These are phyloP conservation scores for Syrista parreyssii DNA, from an alignment of 2,888 invertebrate species.

Conservation along the genomic window DNA sequence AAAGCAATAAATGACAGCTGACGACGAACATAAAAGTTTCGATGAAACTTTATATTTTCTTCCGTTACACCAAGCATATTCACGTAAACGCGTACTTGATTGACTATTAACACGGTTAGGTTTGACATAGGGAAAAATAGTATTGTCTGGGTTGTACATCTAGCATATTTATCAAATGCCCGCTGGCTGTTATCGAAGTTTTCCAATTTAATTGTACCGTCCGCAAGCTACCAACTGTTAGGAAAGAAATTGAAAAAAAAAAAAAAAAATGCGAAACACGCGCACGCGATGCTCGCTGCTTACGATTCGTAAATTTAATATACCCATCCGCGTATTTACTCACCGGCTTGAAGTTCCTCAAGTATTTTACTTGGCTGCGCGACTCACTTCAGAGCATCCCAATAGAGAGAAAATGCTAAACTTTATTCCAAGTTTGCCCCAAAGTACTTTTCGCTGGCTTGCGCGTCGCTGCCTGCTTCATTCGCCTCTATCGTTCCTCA, in stretches of 20 bases:
- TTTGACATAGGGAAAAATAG: not conserved
- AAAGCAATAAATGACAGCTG: too few species aligned
- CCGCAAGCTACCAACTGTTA: not conserved
- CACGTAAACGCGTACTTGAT: not conserved
- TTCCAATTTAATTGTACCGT: not conserved
- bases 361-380: slow-evolving; percentile 35
- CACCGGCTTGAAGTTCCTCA: slow-evolving; percentile 23
- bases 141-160: too few species aligned
- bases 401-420: slow-evolving; percentile 35
- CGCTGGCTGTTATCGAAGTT: not conserved
- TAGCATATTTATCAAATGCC: not conserved
- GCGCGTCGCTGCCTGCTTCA: not conserved
- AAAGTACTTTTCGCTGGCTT: not conserved
- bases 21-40: too few species aligned
- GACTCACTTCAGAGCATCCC: slow-evolving; percentile 21
- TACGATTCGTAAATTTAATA: slow-evolving; percentile 43
- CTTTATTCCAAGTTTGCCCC: slow-evolving; percentile 32
- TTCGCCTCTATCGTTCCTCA: not conserved
- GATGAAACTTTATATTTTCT: not conserved
- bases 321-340: slow-evolving; percentile 38
- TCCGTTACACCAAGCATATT: not conserved
- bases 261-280: not conserved
- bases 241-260: not conserved
- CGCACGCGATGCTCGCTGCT: not conserved
- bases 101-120: not conserved